phyloP scores from a whole-genome alignment of 2,797 vertebrate genomes.

The Scarus forsteni region DNA sequence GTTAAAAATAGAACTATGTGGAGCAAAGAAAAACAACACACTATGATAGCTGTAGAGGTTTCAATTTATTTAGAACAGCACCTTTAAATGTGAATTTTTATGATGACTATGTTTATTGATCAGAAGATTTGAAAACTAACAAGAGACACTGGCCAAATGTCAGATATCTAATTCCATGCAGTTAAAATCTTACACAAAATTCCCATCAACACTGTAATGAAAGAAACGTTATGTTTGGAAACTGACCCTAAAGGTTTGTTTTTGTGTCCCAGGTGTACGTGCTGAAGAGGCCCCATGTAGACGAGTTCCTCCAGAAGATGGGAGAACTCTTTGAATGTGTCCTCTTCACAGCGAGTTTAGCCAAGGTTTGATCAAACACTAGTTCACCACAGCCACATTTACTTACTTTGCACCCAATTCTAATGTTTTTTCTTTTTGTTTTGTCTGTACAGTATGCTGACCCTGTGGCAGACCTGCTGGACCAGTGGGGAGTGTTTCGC shows the following conservation, averaged over 20 bases:
- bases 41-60: too few species aligned
- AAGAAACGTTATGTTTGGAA: not conserved
- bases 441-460: slow-evolving; percentile 90
- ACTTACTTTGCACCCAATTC: not conserved
- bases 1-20: too few species aligned
- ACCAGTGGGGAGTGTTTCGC: slow-evolving; percentile 97
- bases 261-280: slow-evolving; percentile 90
- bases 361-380: slow-evolving; percentile 87
- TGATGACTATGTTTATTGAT: too few species aligned
- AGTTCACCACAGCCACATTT: not conserved
- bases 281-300: slow-evolving; percentile 96
- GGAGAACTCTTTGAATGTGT: slow-evolving; percentile 97
- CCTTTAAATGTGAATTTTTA: too few species aligned
- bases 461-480: slow-evolving; percentile 96
- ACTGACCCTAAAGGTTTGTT: not conserved
- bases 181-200: not conserved
- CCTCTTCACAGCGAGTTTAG: slow-evolving; percentile 97
- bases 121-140: too few species aligned
- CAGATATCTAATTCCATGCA: not conserved
- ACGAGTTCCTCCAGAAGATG: slow-evolving; percentile 98
- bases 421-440: not conserved
- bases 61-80: too few species aligned
- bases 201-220: not conserved
- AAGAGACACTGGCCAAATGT: too few species aligned
- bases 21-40: too few species aligned